Conservation (phyloP, 2,797 vertebrate species). For the Adrianichthys oophorus region DNA sequence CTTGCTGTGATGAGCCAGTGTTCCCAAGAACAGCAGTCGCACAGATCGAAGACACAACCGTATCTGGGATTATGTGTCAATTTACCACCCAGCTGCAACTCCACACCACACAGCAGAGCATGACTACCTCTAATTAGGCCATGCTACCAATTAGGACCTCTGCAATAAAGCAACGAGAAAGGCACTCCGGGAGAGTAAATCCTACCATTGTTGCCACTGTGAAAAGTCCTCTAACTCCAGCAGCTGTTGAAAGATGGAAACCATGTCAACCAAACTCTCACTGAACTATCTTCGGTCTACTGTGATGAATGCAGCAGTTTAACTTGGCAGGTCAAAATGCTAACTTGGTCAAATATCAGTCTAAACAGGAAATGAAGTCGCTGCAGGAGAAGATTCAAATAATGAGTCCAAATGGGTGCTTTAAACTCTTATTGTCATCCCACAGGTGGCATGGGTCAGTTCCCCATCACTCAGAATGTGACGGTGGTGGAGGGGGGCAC, state of each 20-base stretch:
- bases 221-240: conserved; percentile 26
- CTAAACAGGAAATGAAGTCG: conserved; percentile 25
- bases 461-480: conserved; percentile 96
- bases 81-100: conserved; percentile 78
- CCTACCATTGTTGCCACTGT: conserved; percentile 47
- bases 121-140: conserved; percentile 80
- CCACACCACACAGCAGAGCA: conserved; percentile 69
- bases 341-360: conserved; percentile 33
- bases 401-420: conserved; percentile 20
- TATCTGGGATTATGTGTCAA: conserved; percentile 79
- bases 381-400: conserved; percentile 18
- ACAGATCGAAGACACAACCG: conserved; percentile 69
- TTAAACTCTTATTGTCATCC: conserved; percentile 48
- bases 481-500: conserved; percentile 94
- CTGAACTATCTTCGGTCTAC: conserved; percentile 31
- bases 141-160: conserved; percentile 75
- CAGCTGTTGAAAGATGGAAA: conserved; percentile 39
- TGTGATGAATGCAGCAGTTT: conserved; percentile 30
- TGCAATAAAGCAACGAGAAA: conserved; percentile 62
- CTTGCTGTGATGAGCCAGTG: conserved; percentile 61
- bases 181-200: conserved; percentile 47
- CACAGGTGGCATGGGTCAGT: conserved; percentile 83
- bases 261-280: conserved; percentile 20
- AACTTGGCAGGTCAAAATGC: conserved; percentile 19
- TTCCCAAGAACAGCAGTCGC: conserved; percentile 57